A percentile compares a stretch with the other conserved stretches of the same genome.
Conservation (phyloP, 1,140 invertebrate genomes). For the Drosophila quadrilineata region DNA sequence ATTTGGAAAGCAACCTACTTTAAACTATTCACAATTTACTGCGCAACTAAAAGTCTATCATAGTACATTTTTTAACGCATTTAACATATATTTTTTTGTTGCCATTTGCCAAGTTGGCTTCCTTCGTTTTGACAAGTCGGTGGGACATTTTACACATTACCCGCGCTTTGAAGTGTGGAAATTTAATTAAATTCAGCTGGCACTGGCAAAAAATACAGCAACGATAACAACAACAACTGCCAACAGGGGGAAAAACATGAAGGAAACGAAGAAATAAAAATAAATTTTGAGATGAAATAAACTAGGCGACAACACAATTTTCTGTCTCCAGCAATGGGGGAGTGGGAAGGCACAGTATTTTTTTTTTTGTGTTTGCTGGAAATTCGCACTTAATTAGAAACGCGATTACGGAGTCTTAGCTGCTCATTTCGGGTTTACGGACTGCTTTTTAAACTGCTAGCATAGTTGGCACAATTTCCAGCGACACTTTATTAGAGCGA, state of each 20-base stretch:
- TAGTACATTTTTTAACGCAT: slow-evolving; percentile 6
- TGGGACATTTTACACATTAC: slow-evolving; percentile 70
- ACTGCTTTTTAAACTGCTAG: slow-evolving; percentile 39
- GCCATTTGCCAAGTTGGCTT: slow-evolving; percentile 53
- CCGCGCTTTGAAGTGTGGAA: slow-evolving; percentile 74
- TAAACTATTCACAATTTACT: neutral
- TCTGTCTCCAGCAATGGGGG: slow-evolving; percentile 12
- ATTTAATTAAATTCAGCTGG: slow-evolving; percentile 77
- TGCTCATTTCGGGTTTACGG: slow-evolving; percentile 52
- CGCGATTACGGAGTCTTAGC: slow-evolving; percentile 68
- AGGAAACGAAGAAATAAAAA: neutral
- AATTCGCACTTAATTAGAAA: slow-evolving; percentile 77
- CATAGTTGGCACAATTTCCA: slow-evolving; percentile 64
- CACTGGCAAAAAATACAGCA: slow-evolving; percentile 47
- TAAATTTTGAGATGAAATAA: slow-evolving; percentile 46
- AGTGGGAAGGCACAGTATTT: slow-evolving; percentile 2
- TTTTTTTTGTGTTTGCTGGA: slow-evolving; percentile 32
- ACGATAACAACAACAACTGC: too few species aligned
- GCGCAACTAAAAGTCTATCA: neutral
- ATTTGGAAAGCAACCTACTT: too few species aligned
- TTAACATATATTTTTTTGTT: slow-evolving; percentile 20
- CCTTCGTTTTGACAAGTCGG: slow-evolving; percentile 27
- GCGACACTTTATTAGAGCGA: slow-evolving; percentile 66
- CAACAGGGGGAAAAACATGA: too few species aligned
- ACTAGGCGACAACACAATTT: slow-evolving; percentile 75